Conservation (phyloP, 1,140 invertebrate species). For the Eupeodes corollae region DNA sequence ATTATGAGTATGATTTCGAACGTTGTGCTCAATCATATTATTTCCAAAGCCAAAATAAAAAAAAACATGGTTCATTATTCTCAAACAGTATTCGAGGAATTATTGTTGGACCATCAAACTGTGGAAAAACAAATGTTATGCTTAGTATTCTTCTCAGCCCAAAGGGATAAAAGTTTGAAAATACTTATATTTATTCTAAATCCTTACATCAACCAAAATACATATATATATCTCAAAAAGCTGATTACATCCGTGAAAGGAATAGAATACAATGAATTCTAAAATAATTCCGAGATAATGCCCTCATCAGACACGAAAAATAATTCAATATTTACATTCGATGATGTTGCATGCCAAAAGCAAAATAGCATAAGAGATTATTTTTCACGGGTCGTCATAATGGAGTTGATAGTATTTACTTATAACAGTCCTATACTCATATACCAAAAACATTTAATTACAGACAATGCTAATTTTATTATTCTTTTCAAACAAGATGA, state of each 20-base stretch:
- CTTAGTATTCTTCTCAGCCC: slow-evolving; percentile 18
- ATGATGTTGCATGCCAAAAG: slow-evolving; percentile 33
- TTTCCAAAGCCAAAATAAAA: too few species aligned
- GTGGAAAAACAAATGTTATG: slow-evolving; percentile 35
- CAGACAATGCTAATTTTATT: slow-evolving; percentile 36
- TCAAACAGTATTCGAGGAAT: slow-evolving; percentile 17
- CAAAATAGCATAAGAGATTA: slow-evolving; percentile 29
- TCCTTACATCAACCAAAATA: slow-evolving; percentile 32
- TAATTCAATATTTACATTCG: slow-evolving; percentile 35
- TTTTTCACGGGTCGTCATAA: slow-evolving; percentile 36
- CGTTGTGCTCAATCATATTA: slow-evolving; percentile 1
- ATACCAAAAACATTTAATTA: slow-evolving; percentile 37
- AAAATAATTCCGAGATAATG: slow-evolving; percentile 21
- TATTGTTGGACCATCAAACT: slow-evolving; percentile 22
- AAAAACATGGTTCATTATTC: slow-evolving; percentile 5
- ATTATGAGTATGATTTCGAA: slow-evolving; percentile 5
- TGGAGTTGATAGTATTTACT: slow-evolving; percentile 26
- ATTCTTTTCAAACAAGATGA: slow-evolving; percentile 38
- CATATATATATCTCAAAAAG: slow-evolving; percentile 15
- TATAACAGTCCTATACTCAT: slow-evolving; percentile 33
- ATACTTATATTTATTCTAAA: slow-evolving; percentile 36
- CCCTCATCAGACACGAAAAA: slow-evolving; percentile 12
- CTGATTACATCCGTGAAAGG: slow-evolving; percentile 18
- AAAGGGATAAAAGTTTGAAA: slow-evolving; percentile 34
- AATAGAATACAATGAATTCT: slow-evolving; percentile 19